Evolutionary conservation across 2,888 invertebrate genomes (phyloP), one percentile per base, ranked within the genome.

Genomic region (Pammene fasciana): DNA sequence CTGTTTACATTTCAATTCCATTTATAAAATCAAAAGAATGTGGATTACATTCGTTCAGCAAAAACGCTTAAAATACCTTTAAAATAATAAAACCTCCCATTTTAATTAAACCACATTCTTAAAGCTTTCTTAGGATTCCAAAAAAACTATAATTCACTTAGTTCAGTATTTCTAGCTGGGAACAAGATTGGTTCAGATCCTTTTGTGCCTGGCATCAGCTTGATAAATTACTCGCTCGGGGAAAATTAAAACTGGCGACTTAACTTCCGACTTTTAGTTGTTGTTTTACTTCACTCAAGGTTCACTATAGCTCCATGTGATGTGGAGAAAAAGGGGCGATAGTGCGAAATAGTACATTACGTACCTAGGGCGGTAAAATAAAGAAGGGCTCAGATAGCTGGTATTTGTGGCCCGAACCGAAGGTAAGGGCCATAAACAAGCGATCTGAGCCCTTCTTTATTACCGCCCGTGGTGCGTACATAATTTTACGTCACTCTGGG

Each of bases 191-290:
- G 76, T 77, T 75, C 76, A 76, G 65, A 73, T 73, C 76, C 79
- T 79, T 81, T 77, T 79, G 76, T 68, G 59, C 50, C 73, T 75
- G 79, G 79, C 78, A 77, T 73, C 74, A 74, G 74, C 80, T 80
- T 85, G 82, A 85, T 83, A 87, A 85, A 85, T 84, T 80, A 82
- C 81, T 75, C 78, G 77, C 76, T 75, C 77, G 78, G 73, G 76
- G 78, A 83, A 83, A 86, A 86, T 86, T 84, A 82, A 85, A 84
- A 84, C 79, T 80, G 77, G 72, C 75, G 73, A 78, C 67, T 67
- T 70, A 52, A 61, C 65, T 18, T 65, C 41, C 18, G 8, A 61
- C 46, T 70, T 65, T 57, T 48, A 41, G 60, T 55, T 70, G 56
- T 67, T 70, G 41, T 55, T 65, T 38, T 34, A 14, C 26, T 50